phyloP scores from a whole-genome alignment of 2,888 invertebrate species.

The Pseudococcus jackbeardsleyi region DNA sequence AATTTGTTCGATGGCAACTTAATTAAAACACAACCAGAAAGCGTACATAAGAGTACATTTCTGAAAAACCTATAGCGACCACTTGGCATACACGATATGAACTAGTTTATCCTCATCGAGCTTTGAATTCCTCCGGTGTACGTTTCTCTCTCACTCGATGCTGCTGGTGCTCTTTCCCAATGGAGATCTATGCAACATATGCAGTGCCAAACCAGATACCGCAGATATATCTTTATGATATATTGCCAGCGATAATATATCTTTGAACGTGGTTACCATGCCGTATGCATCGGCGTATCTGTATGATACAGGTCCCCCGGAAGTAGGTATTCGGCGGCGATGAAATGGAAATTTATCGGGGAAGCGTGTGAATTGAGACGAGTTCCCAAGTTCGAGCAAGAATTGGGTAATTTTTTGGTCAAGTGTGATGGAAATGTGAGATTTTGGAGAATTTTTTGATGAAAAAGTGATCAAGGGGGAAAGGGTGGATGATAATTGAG shows the following conservation, averaged over 20 bases:
- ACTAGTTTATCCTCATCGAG: constrained; percentile 50
- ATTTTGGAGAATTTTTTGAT: too few species aligned
- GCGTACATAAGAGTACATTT: not conserved
- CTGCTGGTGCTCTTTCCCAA: not conserved
- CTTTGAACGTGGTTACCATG: not conserved
- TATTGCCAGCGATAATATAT: constrained; percentile 7
- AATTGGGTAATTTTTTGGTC: too few species aligned
- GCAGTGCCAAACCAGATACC: constrained; percentile 17
- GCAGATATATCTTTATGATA: constrained; percentile 18
- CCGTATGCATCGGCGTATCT: not conserved
- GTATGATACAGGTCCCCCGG: not conserved
- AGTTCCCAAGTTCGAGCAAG: not conserved
- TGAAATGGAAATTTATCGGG: constrained; percentile 4
- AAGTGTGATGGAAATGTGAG: too few species aligned
- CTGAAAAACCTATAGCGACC: constrained; percentile 12
- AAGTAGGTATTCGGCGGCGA: not conserved
- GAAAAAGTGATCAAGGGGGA: too few species aligned
- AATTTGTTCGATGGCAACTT: constrained; percentile 54
- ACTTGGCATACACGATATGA: not conserved
- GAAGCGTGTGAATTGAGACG: not conserved
- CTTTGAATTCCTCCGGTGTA: constrained; percentile 10
- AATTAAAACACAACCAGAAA: constrained; percentile 56
- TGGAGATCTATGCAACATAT: constrained; percentile 13
- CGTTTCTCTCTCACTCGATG: not conserved
- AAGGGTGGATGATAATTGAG: too few species aligned